phyloP scores from a whole-genome alignment of 2,797 vertebrate genomes.

The Gambelia wislizenii region DNA sequence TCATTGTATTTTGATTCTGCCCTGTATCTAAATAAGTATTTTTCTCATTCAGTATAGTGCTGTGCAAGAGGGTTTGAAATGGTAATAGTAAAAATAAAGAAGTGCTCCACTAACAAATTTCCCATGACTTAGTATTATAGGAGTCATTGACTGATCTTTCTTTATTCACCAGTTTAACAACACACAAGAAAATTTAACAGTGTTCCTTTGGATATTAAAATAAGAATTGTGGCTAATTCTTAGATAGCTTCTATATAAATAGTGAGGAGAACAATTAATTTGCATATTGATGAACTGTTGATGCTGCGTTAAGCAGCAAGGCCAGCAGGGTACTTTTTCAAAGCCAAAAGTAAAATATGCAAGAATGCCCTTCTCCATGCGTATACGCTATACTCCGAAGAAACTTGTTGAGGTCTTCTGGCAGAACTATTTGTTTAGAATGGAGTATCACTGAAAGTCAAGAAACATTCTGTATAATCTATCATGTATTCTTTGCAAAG shows the following conservation, averaged over 20 bases:
- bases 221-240: neutral
- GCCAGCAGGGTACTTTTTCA: constrained; percentile 13
- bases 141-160: neutral
- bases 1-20: neutral
- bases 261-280: neutral
- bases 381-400: constrained; percentile 6
- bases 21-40: neutral
- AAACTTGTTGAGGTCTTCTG: constrained; percentile 14
- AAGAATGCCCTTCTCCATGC: neutral
- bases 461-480: neutral
- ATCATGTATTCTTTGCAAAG: neutral
- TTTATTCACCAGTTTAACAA: constrained; percentile 2
- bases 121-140: neutral
- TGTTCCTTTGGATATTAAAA: neutral
- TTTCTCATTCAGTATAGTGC: constrained; percentile 1
- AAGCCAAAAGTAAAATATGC: constrained; percentile 1
- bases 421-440: neutral
- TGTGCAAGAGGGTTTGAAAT: neutral
- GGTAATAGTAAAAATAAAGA: neutral
- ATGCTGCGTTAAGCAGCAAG: constrained; percentile 30
- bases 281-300: neutral
- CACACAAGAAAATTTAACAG: neutral
- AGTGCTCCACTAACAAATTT: neutral
- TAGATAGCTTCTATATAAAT: neutral
- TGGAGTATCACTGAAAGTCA: constrained; percentile 9